phyloP scores from a whole-genome alignment of 1,140 invertebrate species.

The Nasonia vitripennis region DNA sequence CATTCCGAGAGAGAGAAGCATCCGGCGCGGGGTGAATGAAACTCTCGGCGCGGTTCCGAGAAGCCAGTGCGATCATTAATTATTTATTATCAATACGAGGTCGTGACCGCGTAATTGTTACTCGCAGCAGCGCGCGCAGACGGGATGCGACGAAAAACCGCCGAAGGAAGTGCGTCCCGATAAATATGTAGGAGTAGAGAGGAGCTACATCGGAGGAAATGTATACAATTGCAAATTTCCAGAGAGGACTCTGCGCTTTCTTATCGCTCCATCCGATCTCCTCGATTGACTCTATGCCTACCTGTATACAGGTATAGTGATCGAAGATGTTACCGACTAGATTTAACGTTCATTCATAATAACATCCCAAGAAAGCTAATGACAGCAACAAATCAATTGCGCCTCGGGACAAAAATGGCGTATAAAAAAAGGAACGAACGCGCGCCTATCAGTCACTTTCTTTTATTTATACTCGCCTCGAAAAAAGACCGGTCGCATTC shows the following conservation, averaged over 20 bases:
- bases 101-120: conserved; percentile 50
- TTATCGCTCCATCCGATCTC: no score
- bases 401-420: background rate
- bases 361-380: background rate
- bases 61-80: conserved; percentile 52
- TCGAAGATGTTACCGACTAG: no score
- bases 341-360: background rate
- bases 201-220: no score
- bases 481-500: conserved; percentile 30
- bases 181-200: conserved; percentile 13
- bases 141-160: conserved; percentile 2
- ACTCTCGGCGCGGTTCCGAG: conserved; percentile 52
- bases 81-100: conserved; percentile 56
- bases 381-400: conserved; percentile 8
- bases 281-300: no score
- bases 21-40: conserved; percentile 53
- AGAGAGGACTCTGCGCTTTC: no score
- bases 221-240: no score
- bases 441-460: background rate
- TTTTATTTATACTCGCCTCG: conserved; percentile 19
- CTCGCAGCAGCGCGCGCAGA: conserved; percentile 8
- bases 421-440: background rate
- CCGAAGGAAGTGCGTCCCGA: conserved; percentile 14
- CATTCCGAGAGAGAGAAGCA: conserved; percentile 39
- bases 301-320: no score